Evolutionary conservation across 1,140 invertebrate species (phyloP).

Genomic region (Drosophila albomicans): DNA sequence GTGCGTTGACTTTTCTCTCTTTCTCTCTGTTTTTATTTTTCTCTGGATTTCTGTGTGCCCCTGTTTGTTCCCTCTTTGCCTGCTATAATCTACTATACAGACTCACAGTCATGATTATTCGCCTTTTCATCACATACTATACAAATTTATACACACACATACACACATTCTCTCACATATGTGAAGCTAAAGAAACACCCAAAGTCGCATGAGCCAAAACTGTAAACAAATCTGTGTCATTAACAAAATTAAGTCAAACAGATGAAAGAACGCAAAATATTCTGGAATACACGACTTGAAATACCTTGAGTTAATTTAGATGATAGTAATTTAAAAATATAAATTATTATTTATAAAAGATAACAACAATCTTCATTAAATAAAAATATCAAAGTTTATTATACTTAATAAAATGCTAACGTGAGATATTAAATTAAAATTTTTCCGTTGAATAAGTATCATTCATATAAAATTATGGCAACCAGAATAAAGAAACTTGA

Average conservation of each 20-base stretch:
- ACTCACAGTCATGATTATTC: constrained; percentile 20
- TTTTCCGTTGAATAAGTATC: too few relatives aligned
- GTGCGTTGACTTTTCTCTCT: not conserved
- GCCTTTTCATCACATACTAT: constrained; percentile 16
- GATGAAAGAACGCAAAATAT: constrained; percentile 20
- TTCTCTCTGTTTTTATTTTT: not conserved
- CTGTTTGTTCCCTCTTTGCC: not conserved
- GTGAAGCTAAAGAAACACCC: constrained; percentile 4
- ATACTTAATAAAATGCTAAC: too few relatives aligned
- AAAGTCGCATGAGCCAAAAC: constrained; percentile 22
- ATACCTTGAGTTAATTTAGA: not conserved
- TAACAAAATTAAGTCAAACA: constrained; percentile 70
- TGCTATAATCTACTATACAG: constrained; percentile 19
- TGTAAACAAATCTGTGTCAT: constrained; percentile 71
- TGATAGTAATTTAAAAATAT: too few relatives aligned
- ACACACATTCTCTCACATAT: not conserved
- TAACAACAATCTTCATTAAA: too few relatives aligned
- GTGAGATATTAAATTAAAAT: too few relatives aligned
- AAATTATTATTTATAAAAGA: too few relatives aligned
- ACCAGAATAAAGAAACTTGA: too few relatives aligned
- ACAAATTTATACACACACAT: not conserved
- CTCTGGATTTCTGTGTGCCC: not conserved
- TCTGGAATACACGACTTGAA: not conserved
- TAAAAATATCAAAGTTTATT: too few relatives aligned
- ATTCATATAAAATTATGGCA: too few relatives aligned